Conservation (phyloP, 2,888 invertebrate species). For the Morpho helenor region DNA sequence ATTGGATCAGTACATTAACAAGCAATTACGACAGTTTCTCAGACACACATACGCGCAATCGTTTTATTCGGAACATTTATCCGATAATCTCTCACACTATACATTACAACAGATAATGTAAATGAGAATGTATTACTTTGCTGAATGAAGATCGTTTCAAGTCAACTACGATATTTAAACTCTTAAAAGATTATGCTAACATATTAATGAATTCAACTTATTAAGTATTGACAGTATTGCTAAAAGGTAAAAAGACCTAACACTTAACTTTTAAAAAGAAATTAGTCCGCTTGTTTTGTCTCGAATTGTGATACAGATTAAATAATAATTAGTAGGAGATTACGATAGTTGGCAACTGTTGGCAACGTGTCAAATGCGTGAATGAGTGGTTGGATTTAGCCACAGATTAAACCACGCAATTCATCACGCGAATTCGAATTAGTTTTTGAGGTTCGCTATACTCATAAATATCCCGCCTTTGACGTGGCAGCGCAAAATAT, state of each 20-base stretch:
- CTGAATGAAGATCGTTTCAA: slow-evolving; percentile 19
- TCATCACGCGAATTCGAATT: slow-evolving; percentile 26
- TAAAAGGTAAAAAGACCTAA: neutral
- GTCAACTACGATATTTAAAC: slow-evolving; percentile 8
- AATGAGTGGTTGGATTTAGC: slow-evolving; percentile 28
- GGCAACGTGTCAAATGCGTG: slow-evolving; percentile 28
- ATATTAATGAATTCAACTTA: too few species aligned
- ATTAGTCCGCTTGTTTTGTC: slow-evolving; percentile 13
- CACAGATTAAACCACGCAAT: slow-evolving; percentile 28
- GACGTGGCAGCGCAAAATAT: slow-evolving; percentile 18
- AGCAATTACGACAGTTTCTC: slow-evolving; percentile 51
- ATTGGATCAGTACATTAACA: slow-evolving; percentile 35
- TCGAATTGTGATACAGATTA: slow-evolving; percentile 23
- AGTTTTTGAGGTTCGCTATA: slow-evolving; percentile 20
- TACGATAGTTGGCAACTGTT: slow-evolving; percentile 28
- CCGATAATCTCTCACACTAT: slow-evolving; percentile 51
- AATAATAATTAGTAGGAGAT: slow-evolving; percentile 31
- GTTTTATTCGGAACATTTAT: slow-evolving; percentile 54
- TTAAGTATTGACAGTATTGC: too few species aligned
- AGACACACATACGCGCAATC: slow-evolving; percentile 33
- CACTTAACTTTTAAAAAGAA: slow-evolving; percentile 7
- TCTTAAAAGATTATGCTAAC: slow-evolving; percentile 3
- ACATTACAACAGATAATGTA: slow-evolving; percentile 47
- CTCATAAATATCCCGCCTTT: slow-evolving; percentile 20
- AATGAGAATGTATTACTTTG: slow-evolving; percentile 45